Conservation (phyloP, 2,888 invertebrate species). For the Papilio gigon region DNA sequence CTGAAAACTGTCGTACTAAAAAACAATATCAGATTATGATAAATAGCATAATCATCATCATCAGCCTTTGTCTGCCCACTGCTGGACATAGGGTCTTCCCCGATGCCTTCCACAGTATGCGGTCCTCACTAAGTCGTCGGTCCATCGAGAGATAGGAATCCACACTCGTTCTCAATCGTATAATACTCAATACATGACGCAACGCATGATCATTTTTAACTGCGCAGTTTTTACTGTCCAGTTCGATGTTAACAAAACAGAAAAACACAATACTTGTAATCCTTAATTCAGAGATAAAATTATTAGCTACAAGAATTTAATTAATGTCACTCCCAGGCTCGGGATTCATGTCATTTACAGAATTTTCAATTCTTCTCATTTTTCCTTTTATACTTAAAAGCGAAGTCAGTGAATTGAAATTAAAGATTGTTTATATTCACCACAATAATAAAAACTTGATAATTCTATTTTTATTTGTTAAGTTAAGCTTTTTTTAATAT, state of each 20-base stretch:
- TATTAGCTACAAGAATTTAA: conserved; percentile 15
- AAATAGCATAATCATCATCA: too few species aligned
- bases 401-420: not conserved
- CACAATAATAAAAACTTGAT: not conserved
- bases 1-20: not conserved
- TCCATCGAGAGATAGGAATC: too few species aligned
- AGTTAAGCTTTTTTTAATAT: not conserved
- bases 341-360: conserved; percentile 27
- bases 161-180: too few species aligned
- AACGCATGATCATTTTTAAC: too few species aligned
- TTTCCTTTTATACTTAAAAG: conserved; percentile 14
- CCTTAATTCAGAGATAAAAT: not conserved
- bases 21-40: not conserved
- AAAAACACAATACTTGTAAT: not conserved
- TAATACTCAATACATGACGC: too few species aligned
- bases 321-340: conserved; percentile 11
- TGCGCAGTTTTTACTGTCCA: too few species aligned
- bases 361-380: conserved; percentile 10
- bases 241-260: too few species aligned
- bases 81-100: too few species aligned
- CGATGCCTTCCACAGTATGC: too few species aligned
- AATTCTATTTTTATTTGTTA: not conserved
- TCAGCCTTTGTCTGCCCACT: too few species aligned
- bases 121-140: too few species aligned
- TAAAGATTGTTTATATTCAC: not conserved